Evolutionary conservation across 2,888 invertebrate species (phyloP), one percentile per base, ranked within the genome.

Genomic region (Agrochola lota): DNA sequence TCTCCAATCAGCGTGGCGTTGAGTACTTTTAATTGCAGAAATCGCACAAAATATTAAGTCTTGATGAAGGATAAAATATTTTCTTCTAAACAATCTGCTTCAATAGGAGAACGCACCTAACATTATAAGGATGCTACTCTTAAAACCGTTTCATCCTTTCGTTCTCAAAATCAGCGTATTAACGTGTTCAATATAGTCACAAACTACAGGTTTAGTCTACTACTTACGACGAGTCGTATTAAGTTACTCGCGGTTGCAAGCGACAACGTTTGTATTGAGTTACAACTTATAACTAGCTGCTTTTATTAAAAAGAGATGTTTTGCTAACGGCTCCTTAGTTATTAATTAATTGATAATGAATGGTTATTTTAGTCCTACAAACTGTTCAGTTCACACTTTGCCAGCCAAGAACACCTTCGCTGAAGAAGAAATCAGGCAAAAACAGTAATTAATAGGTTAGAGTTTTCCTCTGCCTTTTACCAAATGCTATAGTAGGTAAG

Each of bases 201-300:
- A n/a, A 40, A 17, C 43, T 71, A 71, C 73, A 83, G 75, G 80
- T 74, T 63, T 69, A 67, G 49, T 74, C 55, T 59, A 77, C 35
- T 79, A 67, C 74, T 75, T 66, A 64, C 63, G 30, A 59, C 55
- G 35, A 52, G 40, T 30, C 20, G 70, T 73, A 72, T 84, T 68
- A 66, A 26, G 68, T 83, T 78, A 63, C 85, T 26, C 60, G 79
- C 67, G 78, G 85, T 80, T 57, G 26, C 78, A 77, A 83, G 83
- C 80, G 85, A 77, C 79, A 85, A 85, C 64, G 69, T 52, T 83
- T 85, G 85, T 70, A 85, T 85, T 35, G 49, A 69, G 59, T 85
- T 85, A 77, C 85, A 66, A 76, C 26, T 71, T 60, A 77, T 78
- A 57, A 60, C 67, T 67, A 52, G 66, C 64, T 71, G 23, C 12